Conservation (phyloP, 1,140 invertebrate genomes). For the Gonioctena quinquepunctata region DNA sequence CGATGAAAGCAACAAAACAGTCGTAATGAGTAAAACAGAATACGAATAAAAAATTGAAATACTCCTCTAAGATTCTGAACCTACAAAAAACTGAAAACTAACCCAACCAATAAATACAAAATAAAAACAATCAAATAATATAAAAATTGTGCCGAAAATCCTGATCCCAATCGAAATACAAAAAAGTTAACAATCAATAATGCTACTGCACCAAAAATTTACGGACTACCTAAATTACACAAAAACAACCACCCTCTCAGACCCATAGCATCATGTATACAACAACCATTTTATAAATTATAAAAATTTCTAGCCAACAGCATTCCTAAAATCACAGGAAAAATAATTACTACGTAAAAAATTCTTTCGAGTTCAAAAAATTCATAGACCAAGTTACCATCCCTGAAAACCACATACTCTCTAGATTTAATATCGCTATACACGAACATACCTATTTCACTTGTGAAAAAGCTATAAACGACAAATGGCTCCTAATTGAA, state of each 20-base stretch:
- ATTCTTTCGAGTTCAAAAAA: too few species aligned
- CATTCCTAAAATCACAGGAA: neutral
- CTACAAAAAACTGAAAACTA: neutral
- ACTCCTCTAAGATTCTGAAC: neutral
- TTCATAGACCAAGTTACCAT: too few species aligned
- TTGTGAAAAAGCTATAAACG: neutral
- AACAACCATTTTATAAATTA: neutral
- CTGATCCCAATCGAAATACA: neutral
- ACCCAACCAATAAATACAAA: neutral
- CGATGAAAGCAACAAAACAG: too few species aligned
- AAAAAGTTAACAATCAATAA: too few species aligned
- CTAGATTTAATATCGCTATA: slow-evolving; percentile 1
- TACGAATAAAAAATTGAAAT: too few species aligned
- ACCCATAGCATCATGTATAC: neutral
- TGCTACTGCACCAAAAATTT: too few species aligned
- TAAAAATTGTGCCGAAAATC: neutral
- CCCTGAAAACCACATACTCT: neutral
- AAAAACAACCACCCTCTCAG: neutral
- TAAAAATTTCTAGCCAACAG: too few species aligned
- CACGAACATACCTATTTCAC: slow-evolving; percentile 3
- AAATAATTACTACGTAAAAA: neutral
- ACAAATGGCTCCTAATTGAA: slow-evolving; percentile 14
- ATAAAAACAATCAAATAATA: neutral
- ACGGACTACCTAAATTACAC: too few species aligned
- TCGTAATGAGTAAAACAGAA: too few species aligned